Percentiles rank a stretch among this genome's conserved stretches.
Conservation (phyloP, 2,113 vertebrate genomes). For the Mormyrus iriodes region DNA sequence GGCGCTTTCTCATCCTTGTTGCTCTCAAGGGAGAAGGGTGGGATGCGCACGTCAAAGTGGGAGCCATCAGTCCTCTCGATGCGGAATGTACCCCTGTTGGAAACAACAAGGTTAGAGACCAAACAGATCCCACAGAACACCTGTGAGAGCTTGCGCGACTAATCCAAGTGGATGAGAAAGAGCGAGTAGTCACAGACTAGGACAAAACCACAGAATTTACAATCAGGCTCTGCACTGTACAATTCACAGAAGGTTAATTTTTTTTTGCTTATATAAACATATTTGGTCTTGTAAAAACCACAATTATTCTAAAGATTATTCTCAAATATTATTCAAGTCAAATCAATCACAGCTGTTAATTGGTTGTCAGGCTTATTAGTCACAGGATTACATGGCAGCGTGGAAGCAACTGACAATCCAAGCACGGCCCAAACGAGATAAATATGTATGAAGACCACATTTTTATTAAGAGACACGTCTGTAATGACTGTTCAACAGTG, state of each 20-base stretch:
- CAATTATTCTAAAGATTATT: too few species aligned
- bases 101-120: conserved; percentile 11
- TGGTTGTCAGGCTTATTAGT: background rate
- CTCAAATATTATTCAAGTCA: too few species aligned
- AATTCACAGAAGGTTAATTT: background rate
- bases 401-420: background rate
- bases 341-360: too few species aligned
- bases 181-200: background rate
- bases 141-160: background rate
- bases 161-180: background rate
- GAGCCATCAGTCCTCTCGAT: conserved; percentile 92
- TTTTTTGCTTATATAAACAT: too few species aligned
- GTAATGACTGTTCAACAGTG: background rate
- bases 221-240: background rate
- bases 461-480: background rate
- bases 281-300: too few species aligned
- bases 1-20: conserved; percentile 97
- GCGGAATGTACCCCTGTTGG: conserved; percentile 85
- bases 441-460: background rate
- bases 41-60: conserved; percentile 95
- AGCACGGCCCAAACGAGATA: background rate
- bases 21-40: conserved; percentile 96
- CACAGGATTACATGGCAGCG: background rate
- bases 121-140: background rate
- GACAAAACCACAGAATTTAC: background rate